phyloP scores from a whole-genome alignment of 2,797 vertebrate species.

The Ptychadena robeensis region DNA sequence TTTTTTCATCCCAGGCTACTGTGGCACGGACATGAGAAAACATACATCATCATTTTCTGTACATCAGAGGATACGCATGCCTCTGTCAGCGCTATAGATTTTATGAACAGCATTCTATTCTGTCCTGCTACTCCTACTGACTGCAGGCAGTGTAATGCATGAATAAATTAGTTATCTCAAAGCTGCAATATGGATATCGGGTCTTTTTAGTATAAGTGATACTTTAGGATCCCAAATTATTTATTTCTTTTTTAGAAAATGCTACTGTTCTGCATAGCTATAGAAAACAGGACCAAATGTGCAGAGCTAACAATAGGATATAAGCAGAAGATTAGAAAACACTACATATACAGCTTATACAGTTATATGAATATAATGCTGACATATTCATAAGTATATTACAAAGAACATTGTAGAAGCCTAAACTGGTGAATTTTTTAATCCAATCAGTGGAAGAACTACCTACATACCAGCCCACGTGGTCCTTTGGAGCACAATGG shows the following conservation, averaged over 20 bases:
- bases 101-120: constrained; percentile 53
- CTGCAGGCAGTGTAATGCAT: constrained; percentile 49
- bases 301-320: neutral
- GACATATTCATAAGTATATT: neutral
- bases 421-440: too few relatives aligned
- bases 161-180: constrained; percentile 53
- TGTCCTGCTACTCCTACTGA: constrained; percentile 40
- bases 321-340: neutral
- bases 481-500: too few relatives aligned
- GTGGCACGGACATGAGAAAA: constrained; percentile 38
- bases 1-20: constrained; percentile 46
- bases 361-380: neutral
- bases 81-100: constrained; percentile 45
- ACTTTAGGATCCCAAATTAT: constrained; percentile 25
- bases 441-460: too few relatives aligned
- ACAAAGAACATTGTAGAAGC: too few relatives aligned
- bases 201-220: constrained; percentile 21
- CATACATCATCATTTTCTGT: constrained; percentile 55
- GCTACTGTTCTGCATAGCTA: neutral
- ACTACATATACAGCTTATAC: neutral
- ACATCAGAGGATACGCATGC: constrained; percentile 50
- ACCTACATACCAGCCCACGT: too few relatives aligned
- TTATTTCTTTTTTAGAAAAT: constrained; percentile 20
- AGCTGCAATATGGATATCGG: constrained; percentile 33
- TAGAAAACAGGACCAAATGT: neutral